Conservation (phyloP, 2,113 vertebrate genomes). For the Benitochromis conjunctus region DNA sequence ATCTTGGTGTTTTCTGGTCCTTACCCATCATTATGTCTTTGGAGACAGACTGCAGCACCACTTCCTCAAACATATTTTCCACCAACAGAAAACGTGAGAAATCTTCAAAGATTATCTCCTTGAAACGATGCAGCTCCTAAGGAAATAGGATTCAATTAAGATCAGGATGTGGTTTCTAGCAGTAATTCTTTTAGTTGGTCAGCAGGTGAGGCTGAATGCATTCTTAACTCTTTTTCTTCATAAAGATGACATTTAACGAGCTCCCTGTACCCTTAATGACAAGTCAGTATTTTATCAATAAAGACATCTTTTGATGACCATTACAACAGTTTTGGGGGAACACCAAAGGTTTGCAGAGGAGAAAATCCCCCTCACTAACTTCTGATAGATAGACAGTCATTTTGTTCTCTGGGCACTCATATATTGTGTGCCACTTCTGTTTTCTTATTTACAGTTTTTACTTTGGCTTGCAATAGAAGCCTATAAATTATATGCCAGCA, state of each 20-base stretch:
- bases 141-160: neutral
- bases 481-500: neutral
- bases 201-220: neutral
- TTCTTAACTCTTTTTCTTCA: neutral
- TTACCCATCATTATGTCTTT: constrained; percentile 96
- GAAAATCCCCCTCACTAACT: neutral
- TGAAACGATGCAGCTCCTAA: constrained; percentile 86
- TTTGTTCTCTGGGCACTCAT: neutral
- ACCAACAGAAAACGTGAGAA: constrained; percentile 89
- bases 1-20: neutral
- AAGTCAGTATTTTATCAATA: neutral
- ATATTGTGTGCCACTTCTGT: neutral
- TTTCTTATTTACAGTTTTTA: neutral
- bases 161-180: neutral
- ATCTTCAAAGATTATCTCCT: constrained; percentile 96
- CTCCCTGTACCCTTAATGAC: neutral
- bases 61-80: constrained; percentile 91
- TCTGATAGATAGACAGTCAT: neutral
- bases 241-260: neutral
- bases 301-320: neutral
- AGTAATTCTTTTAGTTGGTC: neutral
- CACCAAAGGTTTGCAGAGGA: neutral
- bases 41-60: constrained; percentile 90
- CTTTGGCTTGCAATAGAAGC: neutral
- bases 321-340: neutral